phyloP scores from a whole-genome alignment of 1,140 invertebrate species.

The Anoplolepis gracilipes region DNA sequence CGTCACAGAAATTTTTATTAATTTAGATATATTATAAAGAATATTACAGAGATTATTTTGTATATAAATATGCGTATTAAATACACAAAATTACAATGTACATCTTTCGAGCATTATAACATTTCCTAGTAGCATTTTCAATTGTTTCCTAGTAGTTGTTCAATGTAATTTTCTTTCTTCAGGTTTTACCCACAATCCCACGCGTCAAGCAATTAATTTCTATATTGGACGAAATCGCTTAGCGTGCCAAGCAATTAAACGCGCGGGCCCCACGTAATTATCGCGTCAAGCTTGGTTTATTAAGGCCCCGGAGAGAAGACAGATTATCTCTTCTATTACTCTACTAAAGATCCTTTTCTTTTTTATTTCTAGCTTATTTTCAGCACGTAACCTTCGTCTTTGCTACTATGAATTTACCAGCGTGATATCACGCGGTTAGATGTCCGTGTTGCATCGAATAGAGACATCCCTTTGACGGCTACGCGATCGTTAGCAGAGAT shows the following conservation, averaged over 20 bases:
- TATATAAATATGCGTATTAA: neutral
- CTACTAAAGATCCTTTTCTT: conserved; percentile 29
- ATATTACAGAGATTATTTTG: too few relatives aligned
- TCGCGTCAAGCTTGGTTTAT: conserved; percentile 41
- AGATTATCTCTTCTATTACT: conserved; percentile 21
- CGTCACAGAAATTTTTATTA: neutral
- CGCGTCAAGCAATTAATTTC: conserved; percentile 32
- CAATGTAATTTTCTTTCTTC: neutral
- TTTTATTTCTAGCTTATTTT: conserved; percentile 39
- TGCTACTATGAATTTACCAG: neutral
- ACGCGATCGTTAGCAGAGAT: conserved; percentile 2
- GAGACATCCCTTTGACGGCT: neutral
- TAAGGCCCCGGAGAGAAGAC: conserved; percentile 1
- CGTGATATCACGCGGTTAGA: neutral
- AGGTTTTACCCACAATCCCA: neutral
- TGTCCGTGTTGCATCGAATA: neutral
- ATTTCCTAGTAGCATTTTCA: neutral
- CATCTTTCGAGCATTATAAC: neutral
- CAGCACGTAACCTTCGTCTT: neutral
- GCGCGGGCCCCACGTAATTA: conserved; percentile 6
- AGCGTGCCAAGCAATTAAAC: conserved; percentile 47
- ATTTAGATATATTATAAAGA: neutral
- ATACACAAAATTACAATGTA: neutral
- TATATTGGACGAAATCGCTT: conserved; percentile 38
- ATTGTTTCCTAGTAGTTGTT: neutral